phyloP scores from a whole-genome alignment of 35 echinoderm and acorn worm species.

The Strongylocentrotus purpuratus region DNA sequence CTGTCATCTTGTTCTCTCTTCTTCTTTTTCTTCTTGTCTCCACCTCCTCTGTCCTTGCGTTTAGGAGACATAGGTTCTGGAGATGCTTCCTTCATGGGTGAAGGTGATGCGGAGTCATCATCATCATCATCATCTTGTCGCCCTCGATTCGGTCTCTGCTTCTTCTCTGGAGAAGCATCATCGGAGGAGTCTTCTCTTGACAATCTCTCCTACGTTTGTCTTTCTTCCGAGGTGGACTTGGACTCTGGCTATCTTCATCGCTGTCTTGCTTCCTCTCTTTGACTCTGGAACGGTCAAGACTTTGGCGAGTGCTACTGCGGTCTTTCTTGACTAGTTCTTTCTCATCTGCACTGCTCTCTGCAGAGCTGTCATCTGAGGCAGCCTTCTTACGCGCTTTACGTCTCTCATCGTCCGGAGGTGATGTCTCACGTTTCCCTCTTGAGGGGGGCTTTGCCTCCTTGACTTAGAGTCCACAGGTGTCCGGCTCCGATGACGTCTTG shows the following conservation, averaged over 20 bases:
- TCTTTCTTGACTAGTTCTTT: slow-evolving; percentile 20
- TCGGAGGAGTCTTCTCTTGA: background rate
- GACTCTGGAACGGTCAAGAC: background rate
- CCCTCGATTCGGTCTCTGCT: background rate
- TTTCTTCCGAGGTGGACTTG: slow-evolving; percentile 33
- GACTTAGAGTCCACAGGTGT: slow-evolving; percentile 17
- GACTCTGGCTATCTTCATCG: slow-evolving; percentile 1
- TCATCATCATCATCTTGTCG: background rate
- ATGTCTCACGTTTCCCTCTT: slow-evolving; percentile 22
- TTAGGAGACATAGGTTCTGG: slow-evolving; percentile 23
- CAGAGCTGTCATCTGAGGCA: slow-evolving; percentile 24
- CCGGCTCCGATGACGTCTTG: background rate
- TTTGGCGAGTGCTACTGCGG: background rate
- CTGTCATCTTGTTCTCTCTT: background rate
- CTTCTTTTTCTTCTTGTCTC: slow-evolving; percentile 26
- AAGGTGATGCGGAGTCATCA: background rate
- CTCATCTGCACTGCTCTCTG: slow-evolving; percentile 42
- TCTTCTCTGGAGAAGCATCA: slow-evolving; percentile 27
- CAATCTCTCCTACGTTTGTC: slow-evolving; percentile 10
- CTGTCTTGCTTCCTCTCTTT: slow-evolving; percentile 17
- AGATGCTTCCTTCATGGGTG: background rate
- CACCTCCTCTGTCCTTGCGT: slow-evolving; percentile 19
- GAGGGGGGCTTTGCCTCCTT: slow-evolving; percentile 46
- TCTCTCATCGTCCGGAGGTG: slow-evolving; percentile 51
- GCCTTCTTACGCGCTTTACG: background rate